A percentile compares a stretch with the other conserved stretches of the same genome.
These are phyloP conservation scores for Hypotaenidia philippensis DNA, from an alignment of 2,797 vertebrate genomes.

Conservation along the genomic window DNA sequence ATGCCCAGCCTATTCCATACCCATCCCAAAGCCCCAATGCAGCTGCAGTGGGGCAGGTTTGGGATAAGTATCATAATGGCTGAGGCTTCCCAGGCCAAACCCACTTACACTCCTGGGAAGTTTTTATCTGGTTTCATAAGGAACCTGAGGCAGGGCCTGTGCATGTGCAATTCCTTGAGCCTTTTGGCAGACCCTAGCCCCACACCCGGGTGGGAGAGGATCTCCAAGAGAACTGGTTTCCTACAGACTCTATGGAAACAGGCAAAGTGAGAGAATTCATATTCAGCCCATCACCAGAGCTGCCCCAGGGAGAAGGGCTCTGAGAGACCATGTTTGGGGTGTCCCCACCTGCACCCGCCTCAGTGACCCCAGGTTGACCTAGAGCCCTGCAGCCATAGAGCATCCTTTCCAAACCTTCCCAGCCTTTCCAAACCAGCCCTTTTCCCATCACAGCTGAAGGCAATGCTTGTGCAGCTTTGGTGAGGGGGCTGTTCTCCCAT, in stretches of 20 bases:
- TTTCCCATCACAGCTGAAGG: background rate
- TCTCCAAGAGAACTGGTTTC: background rate
- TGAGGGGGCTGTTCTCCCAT: background rate
- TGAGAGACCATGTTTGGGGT: fast-evolving
- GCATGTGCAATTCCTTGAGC: background rate
- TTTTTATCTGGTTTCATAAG: background rate
- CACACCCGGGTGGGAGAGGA: fast-evolving
- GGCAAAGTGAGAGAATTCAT: background rate
- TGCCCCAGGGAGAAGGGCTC: background rate
- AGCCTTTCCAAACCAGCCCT: background rate
- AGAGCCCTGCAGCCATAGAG: background rate
- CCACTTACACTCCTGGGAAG: fast-evolving
- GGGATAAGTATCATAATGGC: background rate
- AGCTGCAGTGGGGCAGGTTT: background rate
- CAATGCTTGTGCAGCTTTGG: background rate
- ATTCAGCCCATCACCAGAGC: fast-evolving
- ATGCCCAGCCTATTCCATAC: fast-evolving
- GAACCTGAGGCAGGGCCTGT: fast-evolving
- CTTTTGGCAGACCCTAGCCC: background rate
- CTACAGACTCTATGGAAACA: background rate
- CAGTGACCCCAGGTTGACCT: fast-evolving
- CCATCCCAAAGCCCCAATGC: background rate
- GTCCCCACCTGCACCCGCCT: background rate
- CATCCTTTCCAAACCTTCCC: background rate
- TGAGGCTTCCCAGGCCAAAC: background rate